Base-by-base conservation (phyloP, 2,888 invertebrate genomes). In the Drosophila anceps region DNA sequence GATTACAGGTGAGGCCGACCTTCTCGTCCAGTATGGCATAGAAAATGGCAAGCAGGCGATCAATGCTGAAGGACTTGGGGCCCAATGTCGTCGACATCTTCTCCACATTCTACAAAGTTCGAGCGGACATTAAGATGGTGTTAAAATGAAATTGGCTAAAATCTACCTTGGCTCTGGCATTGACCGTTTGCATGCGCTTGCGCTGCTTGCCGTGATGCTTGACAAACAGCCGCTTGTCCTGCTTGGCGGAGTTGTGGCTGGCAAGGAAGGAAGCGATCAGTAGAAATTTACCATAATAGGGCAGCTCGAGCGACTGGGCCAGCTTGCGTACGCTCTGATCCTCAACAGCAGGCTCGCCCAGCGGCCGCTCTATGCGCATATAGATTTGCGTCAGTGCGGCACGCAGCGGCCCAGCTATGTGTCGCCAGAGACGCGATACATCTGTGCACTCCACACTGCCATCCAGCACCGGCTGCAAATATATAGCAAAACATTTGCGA, bases 201-300 rank as follows among this genome's bases (percentile, higher is more conserved):
- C 94, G 94, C 82, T 95, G 95, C 88, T 96, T 96, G 0, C 95
- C 96, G 80, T 96, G 96, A 82, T 95, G 93, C 93, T 98, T 98
- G 92, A 97, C 95, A 92, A 98, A 98, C 50, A 98, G 93, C 53
- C 96, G 94, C 90, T 96, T 97, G 91, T 98, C 98, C 80, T 97
- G 96, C 82, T 96, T 97, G 0, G 96, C 95, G 1, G 98, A 97
- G 92, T 98, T 98, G 92, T 98, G 97, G 37, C 98, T 98, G 0
- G 98, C 98, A 70, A 98, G 93, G 91, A 97, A 98, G 0, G 98
- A 96, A 9, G 98, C 97, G 31, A 98, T 96, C 4, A 98, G 93
- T 39, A 98, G 94, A 92, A 95, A 98, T 92, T 98, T 98, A 0
- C 97, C 96, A 93, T 97, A 98, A 91, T 95, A 98, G 0, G 98